Base-by-base conservation (phyloP, 1,140 invertebrate genomes). In the Thaumatotibia leucotreta region DNA sequence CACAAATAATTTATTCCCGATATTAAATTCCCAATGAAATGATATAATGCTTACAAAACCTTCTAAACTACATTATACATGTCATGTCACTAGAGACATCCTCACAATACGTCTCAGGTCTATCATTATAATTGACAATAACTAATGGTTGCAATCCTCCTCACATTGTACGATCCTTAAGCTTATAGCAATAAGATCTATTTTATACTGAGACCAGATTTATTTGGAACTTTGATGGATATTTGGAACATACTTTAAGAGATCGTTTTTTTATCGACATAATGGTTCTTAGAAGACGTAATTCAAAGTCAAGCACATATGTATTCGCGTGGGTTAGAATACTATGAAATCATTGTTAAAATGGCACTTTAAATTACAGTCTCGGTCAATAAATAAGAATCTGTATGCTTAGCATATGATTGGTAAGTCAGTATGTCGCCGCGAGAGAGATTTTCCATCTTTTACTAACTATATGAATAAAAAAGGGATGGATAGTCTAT, bases 51-150 rank as follows among this genome's bases (percentile, higher is more conserved):
- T 17, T 45, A 45, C 39, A 45, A 45, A 45, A 45, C 39, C 14
- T 39, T 14, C 14, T n/a, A 20, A 45, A 45, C 39, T 45, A 45
- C 39, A 45, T 45, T 20, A 45, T 45, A 45, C 39, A 45, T 45
- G 39, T 45, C 39, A 45, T 45, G 39, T 45, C 39, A 45, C 39
- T 20, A 8, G 39, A 45, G 14, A 45, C 39, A 39, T 35, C 33
- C n/a, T 8, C 39, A 45, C 39, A 45, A 45, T 45, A 45, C 39
- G 17, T 45, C 35, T 35, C 65, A 39, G 77, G 65, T 72, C 73
- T 74, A 83, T 83, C 82, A 83, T 88, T 86, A 86, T 81, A 81
- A 81, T 82, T 86, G 86, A 88, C 84, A 84, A 81, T 88, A 80
- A 88, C 75, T 83, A 88, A 88, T 88, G 84, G 79, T 77, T 73